Percentiles rank a stretch among this genome's conserved stretches.
These are phyloP conservation scores for Pantherophis vulpinus DNA, from an alignment of 2,797 vertebrate genomes.

Conservation along the genomic window DNA sequence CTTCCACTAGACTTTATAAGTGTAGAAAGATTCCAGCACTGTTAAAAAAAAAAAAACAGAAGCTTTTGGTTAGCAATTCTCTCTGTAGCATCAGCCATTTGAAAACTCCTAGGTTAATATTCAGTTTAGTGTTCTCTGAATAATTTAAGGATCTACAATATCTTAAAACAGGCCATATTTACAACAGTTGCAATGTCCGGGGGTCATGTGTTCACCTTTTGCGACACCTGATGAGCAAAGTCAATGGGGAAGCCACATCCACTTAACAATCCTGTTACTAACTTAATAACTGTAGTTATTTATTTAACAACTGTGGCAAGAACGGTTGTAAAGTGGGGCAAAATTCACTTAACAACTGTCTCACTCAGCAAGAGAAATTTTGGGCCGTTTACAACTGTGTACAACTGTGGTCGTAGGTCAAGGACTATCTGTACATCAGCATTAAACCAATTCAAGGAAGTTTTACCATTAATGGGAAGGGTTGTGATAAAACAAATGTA, in stretches of 20 bases:
- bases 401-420: rapidly evolving
- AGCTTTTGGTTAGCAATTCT: neutral
- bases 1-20: neutral
- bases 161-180: neutral
- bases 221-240: neutral
- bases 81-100: neutral
- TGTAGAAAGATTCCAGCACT: neutral
- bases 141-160: neutral
- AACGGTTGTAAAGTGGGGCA: neutral
- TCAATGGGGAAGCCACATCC: neutral
- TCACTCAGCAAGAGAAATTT: neutral
- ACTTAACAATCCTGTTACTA: neutral
- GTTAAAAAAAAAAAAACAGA: neutral
- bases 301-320: neutral
- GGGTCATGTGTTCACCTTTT: neutral
- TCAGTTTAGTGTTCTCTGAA: neutral
- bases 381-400: too few species aligned
- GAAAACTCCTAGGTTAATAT: neutral
- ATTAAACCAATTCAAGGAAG: neutral
- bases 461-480: neutral
- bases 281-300: neutral
- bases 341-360: neutral
- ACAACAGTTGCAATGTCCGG: neutral
- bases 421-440: neutral
- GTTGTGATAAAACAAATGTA: neutral